Percentiles rank a stretch among this genome's conserved stretches.
Evolutionary conservation across 1,140 invertebrate species (phyloP).

Genomic region (Drosophila sucinea): DNA sequence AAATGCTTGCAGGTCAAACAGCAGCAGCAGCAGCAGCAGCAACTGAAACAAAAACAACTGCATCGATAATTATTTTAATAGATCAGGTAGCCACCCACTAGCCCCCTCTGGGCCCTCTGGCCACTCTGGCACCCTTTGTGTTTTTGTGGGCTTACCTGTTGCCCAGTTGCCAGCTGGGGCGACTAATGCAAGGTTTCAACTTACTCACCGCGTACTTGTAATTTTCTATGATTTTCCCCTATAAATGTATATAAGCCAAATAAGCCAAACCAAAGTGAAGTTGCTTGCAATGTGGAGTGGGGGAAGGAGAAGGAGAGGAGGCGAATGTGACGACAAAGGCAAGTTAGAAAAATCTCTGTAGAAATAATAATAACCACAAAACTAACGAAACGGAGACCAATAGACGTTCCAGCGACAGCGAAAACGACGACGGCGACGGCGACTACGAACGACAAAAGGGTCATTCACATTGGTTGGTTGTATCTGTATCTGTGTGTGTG

Average conservation of each 20-base stretch:
- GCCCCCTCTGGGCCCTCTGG: background rate
- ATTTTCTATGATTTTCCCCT: slow-evolving; percentile 55
- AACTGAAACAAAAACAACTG: slow-evolving; percentile 11
- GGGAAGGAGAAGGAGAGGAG: background rate
- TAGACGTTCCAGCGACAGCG: slow-evolving; percentile 18
- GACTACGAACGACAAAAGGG: slow-evolving; percentile 58
- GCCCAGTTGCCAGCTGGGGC: slow-evolving; percentile 14
- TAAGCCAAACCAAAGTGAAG: slow-evolving; percentile 7
- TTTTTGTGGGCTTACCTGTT: slow-evolving; percentile 16
- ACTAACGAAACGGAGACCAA: slow-evolving; percentile 37
- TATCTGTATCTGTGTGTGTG: slow-evolving; percentile 41
- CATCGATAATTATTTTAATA: slow-evolving; percentile 60
- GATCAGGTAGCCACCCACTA: slow-evolving; percentile 37
- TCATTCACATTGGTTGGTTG: slow-evolving; percentile 56
- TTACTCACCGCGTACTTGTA: slow-evolving; percentile 49
- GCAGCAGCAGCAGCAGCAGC: background rate
- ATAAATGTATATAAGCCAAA: slow-evolving; percentile 34
- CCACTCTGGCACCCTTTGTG: background rate
- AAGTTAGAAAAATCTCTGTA: slow-evolving; percentile 45
- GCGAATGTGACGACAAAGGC: slow-evolving; percentile 21
- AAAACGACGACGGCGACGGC: slow-evolving; percentile 36
- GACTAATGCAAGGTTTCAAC: slow-evolving; percentile 47
- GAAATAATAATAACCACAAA: slow-evolving; percentile 32
- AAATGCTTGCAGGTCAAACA: slow-evolving; percentile 52
- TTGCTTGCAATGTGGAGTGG: too few relatives aligned